Evolutionary conservation across 2,888 invertebrate genomes (phyloP).

Genomic region (Choristoneura rosaceana): DNA sequence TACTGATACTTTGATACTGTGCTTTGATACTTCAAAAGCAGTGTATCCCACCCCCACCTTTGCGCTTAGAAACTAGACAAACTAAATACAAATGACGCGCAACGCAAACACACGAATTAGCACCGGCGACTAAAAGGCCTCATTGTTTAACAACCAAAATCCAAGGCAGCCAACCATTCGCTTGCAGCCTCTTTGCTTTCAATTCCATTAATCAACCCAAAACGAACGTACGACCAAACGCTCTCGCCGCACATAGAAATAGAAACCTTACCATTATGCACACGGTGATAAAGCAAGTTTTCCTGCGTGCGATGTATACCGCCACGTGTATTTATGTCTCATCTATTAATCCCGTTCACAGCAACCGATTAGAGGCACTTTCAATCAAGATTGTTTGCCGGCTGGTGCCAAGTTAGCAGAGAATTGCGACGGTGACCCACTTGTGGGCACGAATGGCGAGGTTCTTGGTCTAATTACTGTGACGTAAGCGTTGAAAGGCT

Average conservation of each 20-base stretch:
- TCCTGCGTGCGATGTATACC: conserved; percentile 11
- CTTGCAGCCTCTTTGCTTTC: conserved; percentile 37
- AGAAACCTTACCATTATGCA: conserved; percentile 18
- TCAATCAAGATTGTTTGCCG: conserved; percentile 77
- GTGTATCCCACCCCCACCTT: not conserved
- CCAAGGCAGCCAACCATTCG: conserved; percentile 33
- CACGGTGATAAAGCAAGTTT: conserved; percentile 22
- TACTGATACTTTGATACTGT: no score
- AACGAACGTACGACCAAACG: conserved; percentile 25
- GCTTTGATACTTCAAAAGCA: no score
- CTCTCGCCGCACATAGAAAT: conserved; percentile 22
- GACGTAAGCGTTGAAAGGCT: conserved; percentile 36
- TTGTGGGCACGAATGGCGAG: conserved; percentile 38
- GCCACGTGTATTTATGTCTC: conserved; percentile 38
- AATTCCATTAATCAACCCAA: conserved; percentile 37
- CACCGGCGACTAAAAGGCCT: conserved; percentile 34
- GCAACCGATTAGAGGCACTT: conserved; percentile 71
- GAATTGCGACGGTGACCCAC: conserved; percentile 51
- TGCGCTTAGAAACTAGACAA: conserved; percentile 15
- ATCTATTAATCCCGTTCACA: conserved; percentile 46
- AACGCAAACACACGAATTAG: conserved; percentile 32
- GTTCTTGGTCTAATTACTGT: conserved; percentile 38
- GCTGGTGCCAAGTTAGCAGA: conserved; percentile 67
- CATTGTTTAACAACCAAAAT: conserved; percentile 37
- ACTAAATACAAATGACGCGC: conserved; percentile 15